Evolutionary conservation across 2,797 vertebrate species (phyloP), one percentile per base, ranked within the genome.

Genomic region (Silurus lanzhouensis): DNA sequence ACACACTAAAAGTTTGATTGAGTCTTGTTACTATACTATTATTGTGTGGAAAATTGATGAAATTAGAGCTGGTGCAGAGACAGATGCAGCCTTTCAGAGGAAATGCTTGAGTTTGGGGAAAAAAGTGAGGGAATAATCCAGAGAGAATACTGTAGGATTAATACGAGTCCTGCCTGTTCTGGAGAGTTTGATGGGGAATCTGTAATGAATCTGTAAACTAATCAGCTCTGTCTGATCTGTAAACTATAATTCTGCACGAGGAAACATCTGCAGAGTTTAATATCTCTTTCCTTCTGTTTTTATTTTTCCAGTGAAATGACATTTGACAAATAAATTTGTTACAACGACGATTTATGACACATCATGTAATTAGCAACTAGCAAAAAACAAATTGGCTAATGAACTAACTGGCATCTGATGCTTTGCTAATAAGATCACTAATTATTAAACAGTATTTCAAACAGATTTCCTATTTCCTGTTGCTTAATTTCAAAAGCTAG

Each of bases 31-130:
- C 48, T 52, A 66, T 57, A 66, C n/a, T 75, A 79, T 87, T 86
- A 84, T 81, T 87, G 79, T 68, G 81, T 84, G 79, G 70, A 74
- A 89, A 87, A 86, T 31, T 38, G 60, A 82, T 86, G 85, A 87
- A 87, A 83, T 84, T 89, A 79, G 84, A 55, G 27, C 78, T 58
- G 76, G 52, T 74, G 10, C 68, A n/a, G 44, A 78, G 61, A 84
- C 82, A 83, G 70, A 70, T 25, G 77, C 27, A 64, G 44, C n/a
- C 7, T 31, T n/a, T 44, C 46, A 63, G 58, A 52, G 46, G 67
- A 81, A 66, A 66, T 81, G 44, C 61, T 7, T 31, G 25, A 64
- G 64, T 46, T 64, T 31, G 75, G 25, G 12, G 44, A 27, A 64
- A 12, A 44, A 46, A 48, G 12, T n/a, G 1, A 52, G 81, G 15